Evolutionary conservation across 2,113 vertebrate genomes (phyloP).

Genomic region (Hymenochirus boettgeri): DNA sequence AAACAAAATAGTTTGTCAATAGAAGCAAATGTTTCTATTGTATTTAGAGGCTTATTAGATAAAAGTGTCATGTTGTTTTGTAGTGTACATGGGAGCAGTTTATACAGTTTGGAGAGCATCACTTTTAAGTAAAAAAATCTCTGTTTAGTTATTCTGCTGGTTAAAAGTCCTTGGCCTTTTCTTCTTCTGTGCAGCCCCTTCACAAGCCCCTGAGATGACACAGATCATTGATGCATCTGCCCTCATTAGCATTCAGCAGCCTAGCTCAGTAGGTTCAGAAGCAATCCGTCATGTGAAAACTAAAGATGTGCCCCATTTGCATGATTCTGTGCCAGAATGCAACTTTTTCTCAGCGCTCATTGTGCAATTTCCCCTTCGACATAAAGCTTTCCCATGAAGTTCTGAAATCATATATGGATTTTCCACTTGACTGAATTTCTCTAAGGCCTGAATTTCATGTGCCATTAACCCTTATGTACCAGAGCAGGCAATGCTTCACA

Average conservation of each 20-base stretch:
- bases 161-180: conserved; percentile 39
- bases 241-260: conserved; percentile 87
- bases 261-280: conserved; percentile 74
- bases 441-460: conserved; percentile 51
- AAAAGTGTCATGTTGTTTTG: too few species aligned
- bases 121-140: too few species aligned
- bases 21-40: too few species aligned
- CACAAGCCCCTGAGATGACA: conserved; percentile 78
- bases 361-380: conserved; percentile 64
- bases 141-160: conserved; percentile 13
- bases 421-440: conserved; percentile 55
- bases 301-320: conserved; percentile 80
- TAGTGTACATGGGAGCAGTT: too few species aligned
- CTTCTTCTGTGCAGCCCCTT: conserved; percentile 55
- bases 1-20: too few species aligned
- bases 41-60: too few species aligned
- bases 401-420: conserved; percentile 65
- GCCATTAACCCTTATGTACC: conserved; percentile 39
- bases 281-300: conserved; percentile 82
- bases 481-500: neutral
- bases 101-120: too few species aligned
- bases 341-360: conserved; percentile 72
- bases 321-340: conserved; percentile 75
- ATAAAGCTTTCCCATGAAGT: conserved; percentile 75
- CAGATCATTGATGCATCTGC: conserved; percentile 80